Percentiles rank a stretch among this genome's conserved stretches.
These are phyloP conservation scores for Acleris sparsana DNA, from an alignment of 2,888 invertebrate genomes.

Conservation along the genomic window DNA sequence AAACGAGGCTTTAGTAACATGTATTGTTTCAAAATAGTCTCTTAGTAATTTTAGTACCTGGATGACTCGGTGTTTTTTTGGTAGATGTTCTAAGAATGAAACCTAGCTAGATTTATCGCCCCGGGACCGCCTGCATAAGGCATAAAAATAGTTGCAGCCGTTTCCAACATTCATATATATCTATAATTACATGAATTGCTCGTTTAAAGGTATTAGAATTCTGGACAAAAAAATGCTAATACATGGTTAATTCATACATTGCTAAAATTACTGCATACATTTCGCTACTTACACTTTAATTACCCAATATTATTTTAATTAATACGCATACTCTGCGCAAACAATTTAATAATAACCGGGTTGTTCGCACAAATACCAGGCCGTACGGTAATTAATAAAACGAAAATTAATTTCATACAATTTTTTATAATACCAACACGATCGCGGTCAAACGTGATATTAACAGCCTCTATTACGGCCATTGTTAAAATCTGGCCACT, in stretches of 20 bases:
- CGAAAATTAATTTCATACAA: constrained; percentile 28
- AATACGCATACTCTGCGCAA: constrained; percentile 14
- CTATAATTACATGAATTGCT: no score
- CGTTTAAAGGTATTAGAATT: no score
- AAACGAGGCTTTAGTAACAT: no score
- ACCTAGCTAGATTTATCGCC: no score
- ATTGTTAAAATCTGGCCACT: constrained; percentile 31
- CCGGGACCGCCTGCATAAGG: no score
- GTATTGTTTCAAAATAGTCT: no score
- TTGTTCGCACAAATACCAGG: constrained; percentile 28
- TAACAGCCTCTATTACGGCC: constrained; percentile 30
- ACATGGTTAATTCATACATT: neutral
- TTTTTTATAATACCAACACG: constrained; percentile 26
- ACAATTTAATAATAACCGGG: constrained; percentile 29
- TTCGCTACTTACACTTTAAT: constrained; percentile 5
- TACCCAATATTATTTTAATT: constrained; percentile 12
- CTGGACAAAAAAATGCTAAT: neutral
- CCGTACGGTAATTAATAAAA: constrained; percentile 26
- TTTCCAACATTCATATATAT: no score
- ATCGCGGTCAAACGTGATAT: constrained; percentile 22
- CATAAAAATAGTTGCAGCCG: no score
- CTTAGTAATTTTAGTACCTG: no score
- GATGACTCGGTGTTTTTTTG: no score
- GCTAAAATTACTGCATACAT: neutral
- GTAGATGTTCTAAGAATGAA: no score